Evolutionary conservation across 92 coral and sea anemone species (phyloP), one percentile per base, ranked within the genome.

Genomic region (Chrysogorgia sp.): DNA sequence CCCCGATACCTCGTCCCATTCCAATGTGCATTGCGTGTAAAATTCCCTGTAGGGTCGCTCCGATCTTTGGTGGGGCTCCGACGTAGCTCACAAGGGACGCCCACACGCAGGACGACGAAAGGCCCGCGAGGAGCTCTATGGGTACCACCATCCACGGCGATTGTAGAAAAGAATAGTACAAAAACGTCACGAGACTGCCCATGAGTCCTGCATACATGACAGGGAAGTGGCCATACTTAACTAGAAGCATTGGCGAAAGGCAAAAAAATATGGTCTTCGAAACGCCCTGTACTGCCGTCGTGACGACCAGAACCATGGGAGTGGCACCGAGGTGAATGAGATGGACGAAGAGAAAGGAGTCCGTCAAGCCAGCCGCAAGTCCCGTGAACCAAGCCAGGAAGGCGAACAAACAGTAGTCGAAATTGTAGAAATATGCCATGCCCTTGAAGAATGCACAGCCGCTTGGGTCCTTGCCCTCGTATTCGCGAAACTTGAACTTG

Each of bases 11-110:
- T 50, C 91, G 65, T 2, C 98, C 98, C 59, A 93, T 84, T 43
- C 98, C 98, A 45, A 62, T 83, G 77, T 93, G 90, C 5, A 93
- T 57, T 0, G 92, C 96, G 61, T 93, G 98, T 3, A 93, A 81
- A 26, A 93, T 85, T 40, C 98, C 98, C 53, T 92, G 97, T 2
- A 92, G 61, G 5, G 97, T 92, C n/a, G 97, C 97, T n/a, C 97
- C 97, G n/a, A 93, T 82, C 19, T 90, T 87, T 19, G 98, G 98
- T 14, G 98, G 98, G 15, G 92, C 88, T 7, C 92, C 98, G 6
- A 93, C 98, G 25, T 89, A 93, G 21, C 97, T 83, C 29, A 83
- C 98, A 35, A 93, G 89, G 40, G 90, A 85, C 41, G 94, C 85
- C 98, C 98, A 93, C 7, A 90, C 92, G 25, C 89, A 69, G 15